Evolutionary conservation across 2,113 vertebrate genomes (phyloP), one percentile per base, ranked within the genome.

Genomic region (Cathartes aura): DNA sequence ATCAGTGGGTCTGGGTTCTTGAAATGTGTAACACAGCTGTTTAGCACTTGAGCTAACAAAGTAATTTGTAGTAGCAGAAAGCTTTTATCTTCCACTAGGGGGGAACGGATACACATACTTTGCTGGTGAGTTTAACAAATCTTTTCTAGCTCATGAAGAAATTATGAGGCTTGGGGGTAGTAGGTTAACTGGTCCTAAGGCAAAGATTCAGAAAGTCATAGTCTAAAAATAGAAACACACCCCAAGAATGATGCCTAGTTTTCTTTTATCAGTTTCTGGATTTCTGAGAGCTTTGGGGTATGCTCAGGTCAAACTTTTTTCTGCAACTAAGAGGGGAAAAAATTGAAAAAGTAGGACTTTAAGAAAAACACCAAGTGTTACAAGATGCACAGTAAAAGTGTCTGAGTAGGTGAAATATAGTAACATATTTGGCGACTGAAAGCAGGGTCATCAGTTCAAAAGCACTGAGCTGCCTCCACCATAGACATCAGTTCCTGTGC

Each of bases 21-120:
- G 34, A 34, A 67, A 29, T 58, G 45, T 74, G 23, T 66, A 75
- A 36, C 26, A 32, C 52, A 75, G 52, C 38, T 93, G 43, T 68
- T 93, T 24, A 89, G 34, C 47, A 64, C 68, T 92, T 56, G n/a
- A 82, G 32, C 71, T 90, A 66, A 56, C 15, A 42, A 58, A 66
- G 32, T 42, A 66, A 87, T 87, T 63, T 71, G 47, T 85, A 89
- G 87, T 52, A 91, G 84, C 40, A 71, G 73, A 75, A 60, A n/a
- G 45, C 20, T 94, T 93, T 93, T 79, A 22, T 93, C 91, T 96
- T 96, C 96, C 94, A 94, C 93, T 96, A 94, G 93, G 43, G 91
- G 96, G 93, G 93, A 97, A 95, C 45, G 97, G 89, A 94, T 93
- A 68, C 87, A 91, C 81, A 42, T 83, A 55, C 24, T 96, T 94